Conservation (phyloP, 2,797 vertebrate species). For the Acipenser transmontanus region DNA sequence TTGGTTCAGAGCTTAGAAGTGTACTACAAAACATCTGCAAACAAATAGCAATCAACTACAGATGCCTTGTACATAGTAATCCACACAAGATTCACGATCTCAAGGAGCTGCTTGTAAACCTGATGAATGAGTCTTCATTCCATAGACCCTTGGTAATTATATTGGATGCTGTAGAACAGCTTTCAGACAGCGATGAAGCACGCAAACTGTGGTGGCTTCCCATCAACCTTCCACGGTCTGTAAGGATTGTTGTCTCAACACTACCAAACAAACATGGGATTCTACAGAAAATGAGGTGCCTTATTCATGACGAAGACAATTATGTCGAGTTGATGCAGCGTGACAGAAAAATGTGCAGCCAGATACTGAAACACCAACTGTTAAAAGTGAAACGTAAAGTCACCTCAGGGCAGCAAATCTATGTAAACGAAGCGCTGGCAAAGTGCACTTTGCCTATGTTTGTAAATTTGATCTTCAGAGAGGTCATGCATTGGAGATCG, state of each 20-base stretch:
- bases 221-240: conserved; percentile 84
- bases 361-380: conserved; percentile 94
- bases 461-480: conserved; percentile 93
- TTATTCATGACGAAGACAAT: conserved; percentile 82
- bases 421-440: conserved; percentile 92
- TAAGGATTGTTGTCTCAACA: conserved; percentile 88
- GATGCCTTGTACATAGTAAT: conserved; percentile 88
- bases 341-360: conserved; percentile 93
- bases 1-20: conserved; percentile 79
- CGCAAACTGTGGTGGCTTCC: conserved; percentile 98
- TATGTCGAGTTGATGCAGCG: conserved; percentile 85
- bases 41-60: conserved; percentile 91
- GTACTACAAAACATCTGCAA: conserved; percentile 95
- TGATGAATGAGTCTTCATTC: conserved; percentile 86
- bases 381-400: conserved; percentile 90
- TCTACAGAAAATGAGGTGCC: conserved; percentile 87
- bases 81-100: conserved; percentile 95
- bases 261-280: conserved; percentile 96
- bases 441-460: conserved; percentile 98
- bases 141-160: conserved; percentile 89
- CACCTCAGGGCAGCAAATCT: conserved; percentile 97
- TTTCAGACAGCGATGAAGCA: conserved; percentile 87
- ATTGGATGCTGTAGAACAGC: conserved; percentile 88
- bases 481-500: conserved; percentile 91
- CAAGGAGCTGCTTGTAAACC: conserved; percentile 86